Conservation (phyloP, 2,888 invertebrate species). For the Gastrophysa polygoni region DNA sequence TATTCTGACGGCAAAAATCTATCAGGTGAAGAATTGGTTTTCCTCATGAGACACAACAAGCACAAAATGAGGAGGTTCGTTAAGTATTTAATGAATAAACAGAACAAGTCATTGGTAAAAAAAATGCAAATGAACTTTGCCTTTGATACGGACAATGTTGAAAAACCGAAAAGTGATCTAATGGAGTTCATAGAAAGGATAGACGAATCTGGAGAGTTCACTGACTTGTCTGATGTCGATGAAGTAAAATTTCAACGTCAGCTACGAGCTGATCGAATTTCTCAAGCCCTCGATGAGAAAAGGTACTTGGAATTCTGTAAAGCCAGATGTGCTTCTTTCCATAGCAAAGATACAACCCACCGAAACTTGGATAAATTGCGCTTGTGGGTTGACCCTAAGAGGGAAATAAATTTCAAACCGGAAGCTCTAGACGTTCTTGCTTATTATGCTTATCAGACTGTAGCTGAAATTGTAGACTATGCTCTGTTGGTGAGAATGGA, state of each 20-base stretch:
- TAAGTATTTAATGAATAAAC: slow-evolving; percentile 71
- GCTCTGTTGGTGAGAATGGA: slow-evolving; percentile 83
- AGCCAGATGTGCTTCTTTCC: slow-evolving; percentile 78
- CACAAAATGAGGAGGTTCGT: slow-evolving; percentile 76
- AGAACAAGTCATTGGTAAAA: slow-evolving; percentile 57
- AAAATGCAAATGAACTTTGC: slow-evolving; percentile 51
- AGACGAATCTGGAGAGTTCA: slow-evolving; percentile 64
- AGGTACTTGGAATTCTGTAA: slow-evolving; percentile 80
- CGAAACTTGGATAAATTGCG: slow-evolving; percentile 61
- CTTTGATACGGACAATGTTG: slow-evolving; percentile 60
- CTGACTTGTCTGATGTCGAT: slow-evolving; percentile 62
- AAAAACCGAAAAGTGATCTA: slow-evolving; percentile 58
- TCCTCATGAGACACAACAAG: slow-evolving; percentile 81
- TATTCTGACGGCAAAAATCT: slow-evolving; percentile 64
- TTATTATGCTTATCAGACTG: slow-evolving; percentile 88
- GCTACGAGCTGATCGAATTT: slow-evolving; percentile 68
- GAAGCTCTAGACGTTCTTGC: slow-evolving; percentile 78
- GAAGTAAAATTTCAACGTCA: slow-evolving; percentile 64
- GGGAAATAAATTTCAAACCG: slow-evolving; percentile 66
- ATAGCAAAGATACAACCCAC: slow-evolving; percentile 47
- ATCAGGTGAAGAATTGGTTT: slow-evolving; percentile 72
- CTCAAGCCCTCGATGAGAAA: slow-evolving; percentile 61
- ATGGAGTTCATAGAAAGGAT: slow-evolving; percentile 62
- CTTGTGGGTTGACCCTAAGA: slow-evolving; percentile 67
- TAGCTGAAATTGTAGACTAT: slow-evolving; percentile 86